Conservation (phyloP, 2,113 vertebrate species). For the Sorex fumeus region DNA sequence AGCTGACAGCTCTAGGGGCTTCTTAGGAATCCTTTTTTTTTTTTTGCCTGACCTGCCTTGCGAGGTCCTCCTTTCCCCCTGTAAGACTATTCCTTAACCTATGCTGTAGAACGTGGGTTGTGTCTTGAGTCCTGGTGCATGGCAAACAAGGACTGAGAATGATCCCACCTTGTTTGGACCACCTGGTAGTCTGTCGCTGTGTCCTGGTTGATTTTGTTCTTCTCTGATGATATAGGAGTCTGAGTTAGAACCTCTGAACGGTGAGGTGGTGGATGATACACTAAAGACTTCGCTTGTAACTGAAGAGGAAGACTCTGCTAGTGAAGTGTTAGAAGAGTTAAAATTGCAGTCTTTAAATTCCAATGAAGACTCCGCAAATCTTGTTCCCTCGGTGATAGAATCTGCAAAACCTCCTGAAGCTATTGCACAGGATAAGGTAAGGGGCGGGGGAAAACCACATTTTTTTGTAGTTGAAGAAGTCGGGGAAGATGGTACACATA, state of each 20-base stretch:
- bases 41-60: background rate
- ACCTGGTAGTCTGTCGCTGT: background rate
- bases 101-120: background rate
- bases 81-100: background rate
- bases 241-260: constrained; percentile 88
- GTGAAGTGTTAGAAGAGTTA: constrained; percentile 83
- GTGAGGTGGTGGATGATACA: constrained; percentile 87
- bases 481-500: background rate
- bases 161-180: background rate
- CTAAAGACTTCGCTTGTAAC: constrained; percentile 67
- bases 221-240: constrained; percentile 78
- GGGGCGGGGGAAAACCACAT: constrained; percentile 28
- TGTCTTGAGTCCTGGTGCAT: background rate
- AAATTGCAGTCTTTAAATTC: constrained; percentile 83
- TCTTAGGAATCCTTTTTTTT: background rate
- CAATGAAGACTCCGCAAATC: constrained; percentile 79
- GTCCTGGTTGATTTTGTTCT: background rate
- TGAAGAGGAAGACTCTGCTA: constrained; percentile 84
- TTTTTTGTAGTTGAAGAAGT: background rate
- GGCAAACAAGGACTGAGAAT: constrained; percentile 6
- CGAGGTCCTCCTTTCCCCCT: background rate
- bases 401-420: constrained; percentile 85
- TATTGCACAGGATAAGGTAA: constrained; percentile 86
- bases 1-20: background rate
- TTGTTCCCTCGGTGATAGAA: constrained; percentile 82